Percentiles rank a stretch among this genome's conserved stretches.
Evolutionary conservation across 1,140 invertebrate species (phyloP).

Genomic region (Pachypeltis micranthus): DNA sequence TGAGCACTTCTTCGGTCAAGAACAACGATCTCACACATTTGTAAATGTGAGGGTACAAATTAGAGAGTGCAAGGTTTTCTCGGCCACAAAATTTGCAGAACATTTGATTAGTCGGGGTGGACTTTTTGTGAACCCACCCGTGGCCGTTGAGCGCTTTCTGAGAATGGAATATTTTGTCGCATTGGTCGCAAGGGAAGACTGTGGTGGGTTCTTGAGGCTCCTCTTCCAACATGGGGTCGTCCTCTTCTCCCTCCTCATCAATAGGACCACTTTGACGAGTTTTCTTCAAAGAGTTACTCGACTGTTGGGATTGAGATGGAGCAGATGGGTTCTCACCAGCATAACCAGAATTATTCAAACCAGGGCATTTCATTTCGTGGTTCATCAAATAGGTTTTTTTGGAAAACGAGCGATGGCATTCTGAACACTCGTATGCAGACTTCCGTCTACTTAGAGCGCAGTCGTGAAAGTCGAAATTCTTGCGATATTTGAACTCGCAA

Average conservation of each 20-base stretch:
- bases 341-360: not conserved
- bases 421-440: not conserved
- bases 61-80: not conserved
- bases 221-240: no score
- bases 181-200: not conserved
- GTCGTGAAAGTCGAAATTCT: not conserved
- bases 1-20: not conserved
- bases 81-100: conserved; percentile 8
- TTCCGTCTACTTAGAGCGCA: not conserved
- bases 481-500: conserved; percentile 1
- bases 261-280: not conserved
- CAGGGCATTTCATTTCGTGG: conserved; percentile 9
- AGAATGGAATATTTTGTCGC: not conserved
- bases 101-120: not conserved
- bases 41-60: conserved; percentile 5
- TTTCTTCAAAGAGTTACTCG: not conserved
- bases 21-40: not conserved
- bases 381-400: conserved; percentile 4
- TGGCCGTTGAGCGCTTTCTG: conserved; percentile 7
- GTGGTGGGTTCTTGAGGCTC: not conserved
- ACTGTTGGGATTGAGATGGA: not conserved
- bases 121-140: not conserved
- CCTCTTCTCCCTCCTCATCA: not conserved
- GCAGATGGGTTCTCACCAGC: not conserved
- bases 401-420: conserved; percentile 2